Percentiles rank a stretch among this genome's conserved stretches.
Conservation (phyloP, 2,797 vertebrate genomes). For the Pseudomugil tenellus region DNA sequence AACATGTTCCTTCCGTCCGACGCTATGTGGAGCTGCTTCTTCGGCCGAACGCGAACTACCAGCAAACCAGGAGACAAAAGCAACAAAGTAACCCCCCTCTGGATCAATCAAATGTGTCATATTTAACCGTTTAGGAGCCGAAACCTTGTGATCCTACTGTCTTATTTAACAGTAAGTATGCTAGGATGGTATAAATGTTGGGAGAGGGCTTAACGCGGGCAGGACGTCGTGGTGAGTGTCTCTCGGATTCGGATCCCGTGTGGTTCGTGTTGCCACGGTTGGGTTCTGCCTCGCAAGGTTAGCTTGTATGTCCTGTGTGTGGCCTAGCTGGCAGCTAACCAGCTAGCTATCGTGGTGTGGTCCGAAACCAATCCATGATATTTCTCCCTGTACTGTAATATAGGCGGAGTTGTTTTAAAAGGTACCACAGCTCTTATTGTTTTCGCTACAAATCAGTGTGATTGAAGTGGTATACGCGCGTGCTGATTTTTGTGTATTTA, state of each 20-base stretch:
- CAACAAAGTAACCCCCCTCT: constrained; percentile 82
- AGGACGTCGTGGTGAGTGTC: constrained; percentile 62
- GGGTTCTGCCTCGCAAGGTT: constrained; percentile 85
- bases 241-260: constrained; percentile 80
- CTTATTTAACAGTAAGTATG: constrained; percentile 70
- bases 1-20: constrained; percentile 84
- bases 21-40: constrained; percentile 84
- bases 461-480: constrained; percentile 15
- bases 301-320: constrained; percentile 77
- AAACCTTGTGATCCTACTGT: constrained; percentile 50
- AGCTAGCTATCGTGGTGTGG: constrained; percentile 59
- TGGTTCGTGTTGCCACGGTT: constrained; percentile 81
- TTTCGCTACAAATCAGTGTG: constrained; percentile 23
- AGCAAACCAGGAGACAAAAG: constrained; percentile 87
- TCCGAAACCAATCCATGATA: constrained; percentile 10
- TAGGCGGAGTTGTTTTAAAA: background rate
- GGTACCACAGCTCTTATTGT: background rate
- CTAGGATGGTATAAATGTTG: background rate
- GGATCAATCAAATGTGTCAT: constrained; percentile 83
- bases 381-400: accelerated
- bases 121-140: constrained; percentile 82
- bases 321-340: constrained; percentile 79
- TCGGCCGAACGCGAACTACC: constrained; percentile 73
- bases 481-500: constrained; percentile 64
- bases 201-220: background rate